A percentile compares a stretch with the other conserved stretches of the same genome.
These are phyloP conservation scores for Rambutsinella grinnellia DNA, from an alignment of 2,888 invertebrate species.

Conservation along the genomic window DNA sequence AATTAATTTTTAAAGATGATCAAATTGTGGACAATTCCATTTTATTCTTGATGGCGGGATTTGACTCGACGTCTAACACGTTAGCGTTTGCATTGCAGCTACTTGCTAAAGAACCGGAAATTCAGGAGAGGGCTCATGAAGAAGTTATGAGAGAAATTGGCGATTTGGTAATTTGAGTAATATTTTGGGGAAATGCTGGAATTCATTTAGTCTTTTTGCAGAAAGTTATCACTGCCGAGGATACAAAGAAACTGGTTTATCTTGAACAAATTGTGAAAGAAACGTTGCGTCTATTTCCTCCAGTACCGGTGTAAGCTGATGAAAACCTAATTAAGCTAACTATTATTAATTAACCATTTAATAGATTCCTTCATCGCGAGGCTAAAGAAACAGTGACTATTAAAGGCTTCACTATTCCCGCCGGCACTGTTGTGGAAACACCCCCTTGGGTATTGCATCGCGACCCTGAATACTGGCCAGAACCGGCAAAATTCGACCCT, in stretches of 20 bases:
- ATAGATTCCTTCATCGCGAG: constrained; percentile 64
- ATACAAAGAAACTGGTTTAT: constrained; percentile 60
- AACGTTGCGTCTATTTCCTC: constrained; percentile 63
- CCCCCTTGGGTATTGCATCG: constrained; percentile 64
- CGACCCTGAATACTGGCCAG: constrained; percentile 65
- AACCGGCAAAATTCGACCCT: constrained; percentile 63
- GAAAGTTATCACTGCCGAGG: constrained; percentile 63
- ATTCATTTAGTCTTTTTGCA: constrained; percentile 13
- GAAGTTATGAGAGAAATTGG: constrained; percentile 65
- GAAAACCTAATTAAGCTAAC: constrained; percentile 1
- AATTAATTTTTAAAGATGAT: constrained; percentile 57
- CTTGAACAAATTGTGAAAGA: constrained; percentile 65
- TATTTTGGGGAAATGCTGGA: neutral
- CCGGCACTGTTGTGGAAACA: constrained; percentile 63
- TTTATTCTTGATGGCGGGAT: constrained; percentile 64
- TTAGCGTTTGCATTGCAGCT: constrained; percentile 65
- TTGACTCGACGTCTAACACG: constrained; percentile 65
- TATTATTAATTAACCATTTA: constrained; percentile 15
- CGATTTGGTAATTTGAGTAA: constrained; percentile 53
- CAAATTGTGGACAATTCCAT: constrained; percentile 64
- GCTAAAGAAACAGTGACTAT: constrained; percentile 65
- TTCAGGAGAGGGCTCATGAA: constrained; percentile 63
- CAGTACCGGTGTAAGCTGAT: constrained; percentile 62
- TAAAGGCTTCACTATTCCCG: constrained; percentile 63
- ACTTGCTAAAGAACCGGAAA: constrained; percentile 62